phyloP scores from a whole-genome alignment of 2,113 vertebrate genomes.

The Silurus asotus region DNA sequence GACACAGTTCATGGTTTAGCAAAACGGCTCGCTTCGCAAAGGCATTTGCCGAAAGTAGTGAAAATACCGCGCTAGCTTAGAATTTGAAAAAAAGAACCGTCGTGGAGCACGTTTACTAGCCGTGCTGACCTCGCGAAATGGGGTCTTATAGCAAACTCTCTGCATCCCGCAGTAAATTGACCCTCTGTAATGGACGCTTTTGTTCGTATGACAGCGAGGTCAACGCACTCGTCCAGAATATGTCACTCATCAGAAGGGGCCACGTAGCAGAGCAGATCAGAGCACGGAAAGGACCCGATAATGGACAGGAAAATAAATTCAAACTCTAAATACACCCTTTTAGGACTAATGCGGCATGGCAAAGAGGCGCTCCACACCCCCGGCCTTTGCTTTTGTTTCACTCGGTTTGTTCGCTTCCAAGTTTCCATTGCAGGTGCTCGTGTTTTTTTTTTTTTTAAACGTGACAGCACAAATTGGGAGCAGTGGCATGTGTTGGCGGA shows the following conservation, averaged over 20 bases:
- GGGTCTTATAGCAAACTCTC: conserved; percentile 14
- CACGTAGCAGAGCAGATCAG: conserved; percentile 5
- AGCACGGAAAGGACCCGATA: conserved; percentile 18
- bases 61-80: background rate
- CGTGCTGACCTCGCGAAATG: conserved; percentile 28
- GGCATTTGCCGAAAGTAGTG: background rate
- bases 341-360: conserved; percentile 13
- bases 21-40: background rate
- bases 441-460: conserved; percentile 24
- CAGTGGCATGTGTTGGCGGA: background rate
- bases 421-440: conserved; percentile 40
- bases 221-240: conserved; percentile 38
- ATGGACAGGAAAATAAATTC: conserved; percentile 44
- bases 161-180: conserved; percentile 37
- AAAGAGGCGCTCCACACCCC: background rate
- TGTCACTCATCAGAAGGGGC: conserved; percentile 22
- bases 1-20: conserved; percentile 16
- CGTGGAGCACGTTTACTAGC: conserved; percentile 21
- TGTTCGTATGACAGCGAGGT: conserved; percentile 44
- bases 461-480: conserved; percentile 33
- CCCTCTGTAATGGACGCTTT: conserved; percentile 30
- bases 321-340: conserved; percentile 40
- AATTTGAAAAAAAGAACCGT: background rate
- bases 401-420: conserved; percentile 34
- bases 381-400: conserved; percentile 43